A percentile compares a stretch with the other conserved stretches of the same genome.
Evolutionary conservation across 2,888 invertebrate species (phyloP).

Genomic region (Noctua fimbriata): DNA sequence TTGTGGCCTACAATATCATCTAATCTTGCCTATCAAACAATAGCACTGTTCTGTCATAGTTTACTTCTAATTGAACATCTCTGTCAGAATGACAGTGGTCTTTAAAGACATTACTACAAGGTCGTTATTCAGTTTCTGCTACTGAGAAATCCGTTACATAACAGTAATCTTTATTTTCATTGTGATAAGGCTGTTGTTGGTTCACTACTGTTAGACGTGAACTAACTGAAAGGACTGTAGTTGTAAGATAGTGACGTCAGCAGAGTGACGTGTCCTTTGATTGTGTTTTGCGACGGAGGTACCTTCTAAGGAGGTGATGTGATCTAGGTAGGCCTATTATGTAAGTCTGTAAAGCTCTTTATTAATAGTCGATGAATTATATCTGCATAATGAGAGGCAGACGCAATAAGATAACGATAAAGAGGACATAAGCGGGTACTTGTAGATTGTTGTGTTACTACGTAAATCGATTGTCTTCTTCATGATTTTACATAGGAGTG

Average conservation of each 20-base stretch:
- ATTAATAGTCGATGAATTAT: background rate
- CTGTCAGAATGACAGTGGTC: background rate
- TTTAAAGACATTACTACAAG: background rate
- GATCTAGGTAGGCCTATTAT: constrained; percentile 13
- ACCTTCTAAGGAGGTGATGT: background rate
- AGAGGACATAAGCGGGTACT: background rate
- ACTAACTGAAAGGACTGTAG: background rate
- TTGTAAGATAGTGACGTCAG: constrained; percentile 41
- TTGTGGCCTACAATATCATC: constrained; percentile 22
- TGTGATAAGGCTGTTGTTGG: background rate
- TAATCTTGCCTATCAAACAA: constrained; percentile 53
- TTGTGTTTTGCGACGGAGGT: constrained; percentile 18
- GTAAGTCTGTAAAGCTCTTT: constrained; percentile 3
- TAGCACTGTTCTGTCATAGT: background rate
- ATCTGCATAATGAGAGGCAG: background rate
- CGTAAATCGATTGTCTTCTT: background rate
- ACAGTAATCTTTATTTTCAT: background rate
- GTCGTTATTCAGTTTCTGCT: background rate
- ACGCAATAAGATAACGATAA: background rate
- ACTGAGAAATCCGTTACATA: background rate
- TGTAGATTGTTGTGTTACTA: background rate
- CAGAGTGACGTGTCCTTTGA: constrained; percentile 58
- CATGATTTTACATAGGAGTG: background rate
- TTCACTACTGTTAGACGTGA: too few species aligned
- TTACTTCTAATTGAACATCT: background rate